Evolutionary conservation across 2,113 vertebrate species (phyloP).

Genomic region (Donacobius atricapilla): DNA sequence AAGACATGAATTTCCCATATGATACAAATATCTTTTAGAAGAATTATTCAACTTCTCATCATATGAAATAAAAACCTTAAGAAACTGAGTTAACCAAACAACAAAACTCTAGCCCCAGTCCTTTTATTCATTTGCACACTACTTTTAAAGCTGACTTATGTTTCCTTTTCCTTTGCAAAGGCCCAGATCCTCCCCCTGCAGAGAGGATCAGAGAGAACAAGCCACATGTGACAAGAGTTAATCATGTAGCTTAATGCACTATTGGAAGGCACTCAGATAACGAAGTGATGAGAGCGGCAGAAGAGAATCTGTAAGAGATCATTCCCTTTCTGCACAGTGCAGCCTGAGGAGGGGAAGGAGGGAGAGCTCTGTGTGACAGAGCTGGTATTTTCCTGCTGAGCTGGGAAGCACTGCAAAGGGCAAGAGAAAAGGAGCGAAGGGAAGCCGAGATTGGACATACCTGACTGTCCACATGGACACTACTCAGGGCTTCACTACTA

Average conservation of each 20-base stretch:
- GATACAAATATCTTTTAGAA: neutral
- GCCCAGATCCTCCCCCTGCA: slow-evolving; percentile 45
- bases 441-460: accelerated
- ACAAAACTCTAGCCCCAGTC: neutral
- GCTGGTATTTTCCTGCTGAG: neutral
- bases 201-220: slow-evolving; percentile 63
- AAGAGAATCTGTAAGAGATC: slow-evolving; percentile 22
- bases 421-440: neutral
- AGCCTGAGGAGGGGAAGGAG: neutral
- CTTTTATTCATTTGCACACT: neutral
- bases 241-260: slow-evolving; percentile 51
- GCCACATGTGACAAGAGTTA: slow-evolving; percentile 50
- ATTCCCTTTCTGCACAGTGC: neutral
- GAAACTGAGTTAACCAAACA: neutral
- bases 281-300: neutral
- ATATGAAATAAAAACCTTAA: neutral
- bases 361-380: neutral
- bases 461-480: accelerated
- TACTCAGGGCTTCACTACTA: neutral
- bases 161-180: slow-evolving; percentile 53
- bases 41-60: neutral
- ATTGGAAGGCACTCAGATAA: slow-evolving; percentile 49
- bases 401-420: neutral
- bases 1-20: neutral
- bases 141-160: slow-evolving; percentile 4